Conservation (phyloP, 1,140 invertebrate genomes). For the Bacillus rossius region DNA sequence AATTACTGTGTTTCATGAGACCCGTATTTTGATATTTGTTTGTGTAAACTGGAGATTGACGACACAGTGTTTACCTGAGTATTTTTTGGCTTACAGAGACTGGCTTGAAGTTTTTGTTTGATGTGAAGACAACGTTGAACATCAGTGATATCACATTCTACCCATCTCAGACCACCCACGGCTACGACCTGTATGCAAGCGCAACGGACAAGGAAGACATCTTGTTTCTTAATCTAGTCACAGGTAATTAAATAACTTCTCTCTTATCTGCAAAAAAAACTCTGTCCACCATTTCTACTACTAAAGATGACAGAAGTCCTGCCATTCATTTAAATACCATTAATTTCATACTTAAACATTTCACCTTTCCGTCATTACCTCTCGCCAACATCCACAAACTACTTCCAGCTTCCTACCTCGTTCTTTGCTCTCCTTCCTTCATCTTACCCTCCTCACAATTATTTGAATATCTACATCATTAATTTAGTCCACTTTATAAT, state of each 20-base stretch:
- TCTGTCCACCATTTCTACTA: neutral
- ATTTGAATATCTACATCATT: no score
- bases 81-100: conserved; percentile 44
- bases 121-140: conserved; percentile 70
- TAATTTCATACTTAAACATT: neutral
- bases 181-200: conserved; percentile 71
- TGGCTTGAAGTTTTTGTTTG: conserved; percentile 65
- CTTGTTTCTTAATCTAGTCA: conserved; percentile 65
- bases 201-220: conserved; percentile 70
- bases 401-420: no score
- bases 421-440: no score
- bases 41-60: no score
- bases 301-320: no score
- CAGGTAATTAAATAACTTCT: conserved; percentile 45
- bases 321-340: neutral
- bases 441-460: no score
- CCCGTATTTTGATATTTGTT: no score
- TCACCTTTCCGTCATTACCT: neutral
- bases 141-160: conserved; percentile 75
- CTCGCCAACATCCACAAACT: no score
- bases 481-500: no score
- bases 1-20: no score
- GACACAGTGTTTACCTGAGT: no score
- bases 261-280: neutral
- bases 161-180: conserved; percentile 65